Evolutionary conservation across 2,888 invertebrate genomes (phyloP).

Genomic region (Octonoba sinensis): DNA sequence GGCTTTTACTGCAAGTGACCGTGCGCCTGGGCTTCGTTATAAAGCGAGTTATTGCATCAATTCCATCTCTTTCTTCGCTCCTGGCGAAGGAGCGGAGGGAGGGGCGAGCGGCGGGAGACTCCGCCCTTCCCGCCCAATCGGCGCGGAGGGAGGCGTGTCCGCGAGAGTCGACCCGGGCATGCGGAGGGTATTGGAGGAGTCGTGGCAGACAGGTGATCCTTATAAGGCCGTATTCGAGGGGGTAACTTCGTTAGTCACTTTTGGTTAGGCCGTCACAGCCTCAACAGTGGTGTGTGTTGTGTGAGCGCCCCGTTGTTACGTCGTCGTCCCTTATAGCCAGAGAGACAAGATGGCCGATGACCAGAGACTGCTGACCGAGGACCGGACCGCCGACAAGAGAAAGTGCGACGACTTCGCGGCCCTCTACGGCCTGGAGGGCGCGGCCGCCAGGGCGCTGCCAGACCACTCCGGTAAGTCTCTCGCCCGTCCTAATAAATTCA

Average conservation of each 20-base stretch:
- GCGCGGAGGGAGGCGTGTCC: conserved; percentile 31
- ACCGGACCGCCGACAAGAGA: conserved; percentile 71
- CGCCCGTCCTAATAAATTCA: conserved; percentile 60
- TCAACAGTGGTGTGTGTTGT: conserved; percentile 67
- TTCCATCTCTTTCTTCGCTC: conserved; percentile 14
- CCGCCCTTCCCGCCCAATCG: conserved; percentile 46
- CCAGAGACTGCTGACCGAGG: conserved; percentile 70
- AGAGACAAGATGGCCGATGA: conserved; percentile 69
- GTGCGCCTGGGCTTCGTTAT: conserved; percentile 1
- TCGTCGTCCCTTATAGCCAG: conserved; percentile 42
- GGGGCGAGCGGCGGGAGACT: conserved; percentile 2
- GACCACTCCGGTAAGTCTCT: conserved; percentile 65
- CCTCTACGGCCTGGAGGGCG: conserved; percentile 79
- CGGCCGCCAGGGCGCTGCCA: conserved; percentile 63
- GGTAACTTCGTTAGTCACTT: conserved; percentile 71
- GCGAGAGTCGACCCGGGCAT: conserved; percentile 40
- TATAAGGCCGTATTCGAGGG: conserved; percentile 68
- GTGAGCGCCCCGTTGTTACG: conserved; percentile 1
- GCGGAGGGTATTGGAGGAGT: conserved; percentile 61
- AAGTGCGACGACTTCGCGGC: conserved; percentile 87
- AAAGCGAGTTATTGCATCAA: conserved; percentile 58
- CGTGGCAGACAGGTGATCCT: conserved; percentile 62
- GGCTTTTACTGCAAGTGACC: conserved; percentile 32
- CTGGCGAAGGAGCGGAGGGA: neutral
- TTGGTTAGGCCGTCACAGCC: conserved; percentile 70